Evolutionary conservation across 2,888 invertebrate species (phyloP).

Genomic region (Steinernema carpocapsae): DNA sequence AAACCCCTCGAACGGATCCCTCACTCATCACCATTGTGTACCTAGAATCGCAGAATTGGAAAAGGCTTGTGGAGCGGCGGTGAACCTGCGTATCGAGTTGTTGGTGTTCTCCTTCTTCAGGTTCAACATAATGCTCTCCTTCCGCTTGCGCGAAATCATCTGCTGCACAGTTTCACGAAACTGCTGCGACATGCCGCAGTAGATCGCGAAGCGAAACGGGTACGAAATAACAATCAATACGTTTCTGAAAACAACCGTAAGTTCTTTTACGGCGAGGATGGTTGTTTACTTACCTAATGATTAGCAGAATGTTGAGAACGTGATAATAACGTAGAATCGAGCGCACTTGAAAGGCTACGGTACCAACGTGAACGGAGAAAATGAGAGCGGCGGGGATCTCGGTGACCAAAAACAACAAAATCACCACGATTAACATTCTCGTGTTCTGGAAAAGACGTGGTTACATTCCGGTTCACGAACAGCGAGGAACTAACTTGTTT

Average conservation of each 20-base stretch:
- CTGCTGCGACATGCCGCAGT: conserved; percentile 74
- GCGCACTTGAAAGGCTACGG: conserved; percentile 57
- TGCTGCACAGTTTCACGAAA: conserved; percentile 61
- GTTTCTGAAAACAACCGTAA: conserved; percentile 75
- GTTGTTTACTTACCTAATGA: conserved; percentile 52
- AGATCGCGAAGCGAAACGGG: conserved; percentile 88
- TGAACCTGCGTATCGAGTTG: background rate
- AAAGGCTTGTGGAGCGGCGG: background rate
- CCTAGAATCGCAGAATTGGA: background rate
- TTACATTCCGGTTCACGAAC: no score
- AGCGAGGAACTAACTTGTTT: conserved; percentile 52
- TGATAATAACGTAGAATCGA: conserved; percentile 56
- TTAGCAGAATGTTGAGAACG: conserved; percentile 61
- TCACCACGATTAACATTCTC: conserved; percentile 71
- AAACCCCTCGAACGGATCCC: background rate
- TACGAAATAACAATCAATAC: conserved; percentile 89
- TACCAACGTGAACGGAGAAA: conserved; percentile 63
- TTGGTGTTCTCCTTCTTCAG: conserved; percentile 9
- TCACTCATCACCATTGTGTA: conserved; percentile 9
- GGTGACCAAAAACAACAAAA: conserved; percentile 71
- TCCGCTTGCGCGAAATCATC: conserved; percentile 37
- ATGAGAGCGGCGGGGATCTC: conserved; percentile 71
- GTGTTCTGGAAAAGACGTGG: conserved; percentile 72
- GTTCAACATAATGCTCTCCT: background rate
- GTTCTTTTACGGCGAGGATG: conserved; percentile 37